A percentile compares a stretch with the other conserved stretches of the same genome.
Conservation (phyloP, 1,140 invertebrate genomes). For the Ladona fulva region DNA sequence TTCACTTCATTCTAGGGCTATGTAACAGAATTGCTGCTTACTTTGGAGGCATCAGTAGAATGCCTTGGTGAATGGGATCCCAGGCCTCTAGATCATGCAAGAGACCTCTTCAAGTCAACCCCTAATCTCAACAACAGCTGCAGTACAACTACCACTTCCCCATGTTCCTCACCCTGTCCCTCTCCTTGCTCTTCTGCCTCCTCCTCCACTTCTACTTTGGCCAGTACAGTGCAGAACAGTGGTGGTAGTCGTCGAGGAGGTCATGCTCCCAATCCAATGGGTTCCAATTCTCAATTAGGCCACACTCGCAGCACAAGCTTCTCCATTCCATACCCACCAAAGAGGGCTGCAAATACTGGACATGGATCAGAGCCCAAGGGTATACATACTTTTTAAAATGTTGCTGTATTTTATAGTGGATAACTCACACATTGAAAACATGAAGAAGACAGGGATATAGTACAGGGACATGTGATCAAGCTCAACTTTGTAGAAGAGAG, state of each 20-base stretch:
- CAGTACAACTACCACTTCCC: constrained; percentile 67
- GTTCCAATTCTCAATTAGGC: constrained; percentile 36
- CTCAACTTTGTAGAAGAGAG: no score
- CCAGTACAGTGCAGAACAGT: background rate
- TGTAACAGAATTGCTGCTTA: constrained; percentile 93
- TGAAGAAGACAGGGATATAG: no score
- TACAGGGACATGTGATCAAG: no score
- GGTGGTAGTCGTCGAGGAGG: background rate
- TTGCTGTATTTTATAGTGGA: no score
- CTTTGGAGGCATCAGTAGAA: constrained; percentile 89
- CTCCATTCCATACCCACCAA: constrained; percentile 75
- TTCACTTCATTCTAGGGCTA: constrained; percentile 53
- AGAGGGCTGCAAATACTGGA: constrained; percentile 50
- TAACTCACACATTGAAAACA: no score
- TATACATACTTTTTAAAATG: constrained; percentile 22
- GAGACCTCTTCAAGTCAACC: constrained; percentile 92
- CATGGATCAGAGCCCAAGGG: constrained; percentile 38
- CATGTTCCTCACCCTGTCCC: background rate
- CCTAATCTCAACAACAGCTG: constrained; percentile 87
- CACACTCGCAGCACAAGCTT: constrained; percentile 87
- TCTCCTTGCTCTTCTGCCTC: background rate
- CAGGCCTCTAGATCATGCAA: constrained; percentile 77
- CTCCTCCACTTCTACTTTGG: background rate
- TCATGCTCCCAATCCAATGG: constrained; percentile 21
- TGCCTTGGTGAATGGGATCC: constrained; percentile 71